Evolutionary conservation across 2,113 vertebrate genomes (phyloP).

Genomic region (Pterophyllum scalare): DNA sequence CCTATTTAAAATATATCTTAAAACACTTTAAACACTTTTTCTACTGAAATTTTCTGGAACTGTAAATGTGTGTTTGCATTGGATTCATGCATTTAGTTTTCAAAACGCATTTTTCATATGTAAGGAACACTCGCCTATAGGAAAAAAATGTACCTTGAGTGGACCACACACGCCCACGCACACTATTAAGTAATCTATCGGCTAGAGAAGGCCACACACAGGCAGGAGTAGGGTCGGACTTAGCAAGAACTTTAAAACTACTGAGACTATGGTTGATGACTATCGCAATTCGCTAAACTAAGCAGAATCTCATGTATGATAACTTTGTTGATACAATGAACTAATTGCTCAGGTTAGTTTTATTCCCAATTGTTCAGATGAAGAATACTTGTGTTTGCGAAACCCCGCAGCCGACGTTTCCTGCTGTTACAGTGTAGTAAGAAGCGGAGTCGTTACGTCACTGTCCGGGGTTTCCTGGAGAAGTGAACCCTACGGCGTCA

Average conservation of each 20-base stretch:
- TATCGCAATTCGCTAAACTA: neutral
- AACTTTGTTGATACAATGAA: neutral
- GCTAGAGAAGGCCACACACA: neutral
- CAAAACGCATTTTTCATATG: neutral
- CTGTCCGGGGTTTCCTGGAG: conserved; percentile 83
- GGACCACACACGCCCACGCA: neutral
- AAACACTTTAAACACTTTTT: neutral
- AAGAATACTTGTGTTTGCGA: neutral
- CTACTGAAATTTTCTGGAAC: too few species aligned
- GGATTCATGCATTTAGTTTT: neutral
- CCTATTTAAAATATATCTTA: neutral
- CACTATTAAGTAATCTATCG: too few species aligned
- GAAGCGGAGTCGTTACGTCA: conserved; percentile 76
- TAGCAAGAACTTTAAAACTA: neutral
- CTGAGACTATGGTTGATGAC: neutral
- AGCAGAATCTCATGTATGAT: neutral
- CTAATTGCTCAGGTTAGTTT: neutral
- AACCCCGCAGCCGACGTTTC: conserved; percentile 26
- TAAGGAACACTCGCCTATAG: neutral
- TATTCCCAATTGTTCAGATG: neutral
- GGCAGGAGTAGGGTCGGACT: neutral
- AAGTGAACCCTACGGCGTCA: conserved; percentile 82
- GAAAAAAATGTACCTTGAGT: neutral
- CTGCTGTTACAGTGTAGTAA: conserved; percentile 13
- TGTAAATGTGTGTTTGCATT: neutral